Conservation (phyloP, 2,888 invertebrate species). For the Drosophila affinis region DNA sequence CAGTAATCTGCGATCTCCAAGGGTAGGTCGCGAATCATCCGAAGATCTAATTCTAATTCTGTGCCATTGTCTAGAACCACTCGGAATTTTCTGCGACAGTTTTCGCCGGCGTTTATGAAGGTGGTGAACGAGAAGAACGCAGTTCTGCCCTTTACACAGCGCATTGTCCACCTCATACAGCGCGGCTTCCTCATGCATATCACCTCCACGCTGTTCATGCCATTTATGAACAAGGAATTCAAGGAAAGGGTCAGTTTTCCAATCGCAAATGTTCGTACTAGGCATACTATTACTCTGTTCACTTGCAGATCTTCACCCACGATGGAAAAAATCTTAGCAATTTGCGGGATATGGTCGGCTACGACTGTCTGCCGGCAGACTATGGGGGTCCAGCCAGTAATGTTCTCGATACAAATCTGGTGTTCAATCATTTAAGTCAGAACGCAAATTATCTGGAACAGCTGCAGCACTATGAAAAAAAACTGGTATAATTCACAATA, state of each 20-base stretch:
- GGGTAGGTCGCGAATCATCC: conserved; percentile 63
- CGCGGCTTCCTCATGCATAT: conserved; percentile 80
- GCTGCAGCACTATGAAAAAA: conserved; percentile 75
- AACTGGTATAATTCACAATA: conserved; percentile 1
- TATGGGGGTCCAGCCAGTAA: conserved; percentile 81
- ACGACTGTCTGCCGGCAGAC: conserved; percentile 77
- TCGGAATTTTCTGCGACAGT: conserved; percentile 72
- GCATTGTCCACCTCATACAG: conserved; percentile 80
- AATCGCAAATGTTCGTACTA: not conserved
- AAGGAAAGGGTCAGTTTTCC: conserved; percentile 72
- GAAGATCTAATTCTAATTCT: not conserved
- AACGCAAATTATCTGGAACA: conserved; percentile 73
- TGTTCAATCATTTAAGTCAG: conserved; percentile 75
- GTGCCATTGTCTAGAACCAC: conserved; percentile 64
- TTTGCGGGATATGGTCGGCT: conserved; percentile 79
- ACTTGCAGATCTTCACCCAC: conserved; percentile 75
- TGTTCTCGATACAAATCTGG: conserved; percentile 72
- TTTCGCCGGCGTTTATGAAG: conserved; percentile 75
- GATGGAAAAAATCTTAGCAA: conserved; percentile 80
- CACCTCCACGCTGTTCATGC: conserved; percentile 76
- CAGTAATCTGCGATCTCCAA: conserved; percentile 80
- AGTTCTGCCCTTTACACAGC: conserved; percentile 77
- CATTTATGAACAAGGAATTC: conserved; percentile 80
- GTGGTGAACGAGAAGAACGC: conserved; percentile 79
- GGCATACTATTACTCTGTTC: not conserved